Evolutionary conservation across 2,113 vertebrate species (phyloP).

Genomic region (Zeus faber): DNA sequence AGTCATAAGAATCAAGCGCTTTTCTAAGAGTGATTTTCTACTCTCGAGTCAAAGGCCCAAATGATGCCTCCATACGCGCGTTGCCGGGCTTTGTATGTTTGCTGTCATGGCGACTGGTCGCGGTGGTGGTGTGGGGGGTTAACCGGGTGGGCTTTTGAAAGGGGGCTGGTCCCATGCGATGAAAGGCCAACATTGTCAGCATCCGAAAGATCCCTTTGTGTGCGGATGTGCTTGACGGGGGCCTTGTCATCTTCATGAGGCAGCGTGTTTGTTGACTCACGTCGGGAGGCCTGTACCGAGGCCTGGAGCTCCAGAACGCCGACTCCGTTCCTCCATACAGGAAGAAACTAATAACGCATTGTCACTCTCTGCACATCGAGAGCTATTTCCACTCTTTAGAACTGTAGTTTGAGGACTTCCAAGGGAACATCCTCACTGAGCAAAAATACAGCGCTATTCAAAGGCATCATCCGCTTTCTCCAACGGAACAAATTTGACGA

Average conservation of each 20-base stretch:
- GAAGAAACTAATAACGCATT: no score
- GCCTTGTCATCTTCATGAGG: conserved; percentile 65
- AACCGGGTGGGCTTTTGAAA: conserved; percentile 48
- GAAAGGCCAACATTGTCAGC: conserved; percentile 71
- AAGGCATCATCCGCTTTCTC: background rate
- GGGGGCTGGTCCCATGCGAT: conserved; percentile 45
- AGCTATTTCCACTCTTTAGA: background rate
- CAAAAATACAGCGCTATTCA: no score
- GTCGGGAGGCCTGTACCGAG: conserved; percentile 46
- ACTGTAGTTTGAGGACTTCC: background rate
- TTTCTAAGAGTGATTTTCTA: conserved; percentile 40
- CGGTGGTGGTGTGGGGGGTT: conserved; percentile 31
- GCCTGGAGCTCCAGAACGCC: conserved; percentile 47
- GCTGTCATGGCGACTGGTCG: conserved; percentile 60
- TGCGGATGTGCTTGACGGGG: conserved; percentile 56
- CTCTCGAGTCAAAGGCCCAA: conserved; percentile 33
- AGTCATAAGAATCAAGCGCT: conserved; percentile 31
- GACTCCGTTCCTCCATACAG: no score
- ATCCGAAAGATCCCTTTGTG: conserved; percentile 69
- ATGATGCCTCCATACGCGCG: conserved; percentile 35
- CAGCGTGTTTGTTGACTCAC: conserved; percentile 62
- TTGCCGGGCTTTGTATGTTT: conserved; percentile 59
- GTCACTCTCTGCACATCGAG: background rate
- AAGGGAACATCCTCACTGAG: no score
- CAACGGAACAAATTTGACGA: background rate